A percentile compares a stretch with the other conserved stretches of the same genome.
Conservation (phyloP, 2,113 vertebrate species). For the Grammomys surdaster region DNA sequence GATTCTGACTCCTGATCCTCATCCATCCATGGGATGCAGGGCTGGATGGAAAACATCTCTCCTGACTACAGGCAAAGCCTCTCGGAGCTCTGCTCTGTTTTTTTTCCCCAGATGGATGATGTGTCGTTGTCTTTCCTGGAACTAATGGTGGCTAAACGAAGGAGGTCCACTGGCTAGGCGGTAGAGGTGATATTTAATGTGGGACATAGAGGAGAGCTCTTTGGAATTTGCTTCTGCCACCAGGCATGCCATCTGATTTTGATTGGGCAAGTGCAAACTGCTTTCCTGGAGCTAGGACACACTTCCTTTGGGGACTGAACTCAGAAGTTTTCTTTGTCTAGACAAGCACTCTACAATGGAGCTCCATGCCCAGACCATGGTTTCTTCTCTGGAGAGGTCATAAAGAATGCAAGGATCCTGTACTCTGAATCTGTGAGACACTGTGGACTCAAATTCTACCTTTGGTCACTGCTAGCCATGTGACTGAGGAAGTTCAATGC, state of each 20-base stretch:
- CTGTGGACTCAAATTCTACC: neutral
- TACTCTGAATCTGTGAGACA: neutral
- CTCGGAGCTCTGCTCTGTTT: neutral
- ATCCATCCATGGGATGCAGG: neutral
- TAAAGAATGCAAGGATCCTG: neutral
- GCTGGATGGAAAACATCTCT: neutral
- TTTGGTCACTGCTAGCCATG: neutral
- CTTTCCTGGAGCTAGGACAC: neutral
- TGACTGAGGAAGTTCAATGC: neutral
- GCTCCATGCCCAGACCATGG: neutral
- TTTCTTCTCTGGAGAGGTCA: neutral
- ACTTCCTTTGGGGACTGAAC: neutral
- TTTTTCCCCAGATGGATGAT: neutral
- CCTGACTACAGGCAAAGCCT: neutral
- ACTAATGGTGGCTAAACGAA: neutral
- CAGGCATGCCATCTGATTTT: neutral
- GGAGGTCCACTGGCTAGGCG: neutral
- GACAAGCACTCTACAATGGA: neutral
- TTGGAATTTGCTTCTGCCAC: neutral
- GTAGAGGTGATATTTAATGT: neutral
- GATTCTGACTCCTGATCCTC: neutral
- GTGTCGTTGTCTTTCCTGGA: neutral
- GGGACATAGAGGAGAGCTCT: neutral
- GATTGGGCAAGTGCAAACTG: neutral
- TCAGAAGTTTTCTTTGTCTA: neutral